Base-by-base conservation (phyloP, 2,888 invertebrate genomes). In the Xylocampa areola region DNA sequence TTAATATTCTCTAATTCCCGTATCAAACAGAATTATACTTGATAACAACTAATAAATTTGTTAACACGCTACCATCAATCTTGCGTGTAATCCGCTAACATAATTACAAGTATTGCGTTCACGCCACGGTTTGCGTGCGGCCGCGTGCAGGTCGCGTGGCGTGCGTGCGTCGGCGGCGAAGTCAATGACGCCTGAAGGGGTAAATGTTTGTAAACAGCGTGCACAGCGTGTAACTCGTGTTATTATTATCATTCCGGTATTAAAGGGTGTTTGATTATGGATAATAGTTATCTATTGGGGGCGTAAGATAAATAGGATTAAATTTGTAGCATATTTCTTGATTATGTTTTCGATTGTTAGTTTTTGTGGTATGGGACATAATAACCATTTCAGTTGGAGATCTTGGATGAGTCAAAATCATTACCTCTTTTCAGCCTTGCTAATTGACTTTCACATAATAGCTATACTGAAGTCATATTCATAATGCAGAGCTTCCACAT, bases 211-310 rank as follows among this genome's bases (percentile, higher is more conserved):
- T 49, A 52, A 54, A 66, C 58, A 69, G 30, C 43, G 50, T 66
- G 49, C 19, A 11, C 30, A 30, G 32, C 41, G 48, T 62, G 55
- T 30, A 21, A 37, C 29, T 29, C 36, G 47, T 27, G 36, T 44
- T 54, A 32, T 53, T 48, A 39, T 29, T 37, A 33, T 37, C 21
- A 45, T 41, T 30, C 21, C 61, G 67, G 71, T 48, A 65, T 73
- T 45, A 49, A 53, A 71, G 37, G 47, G 63, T 52, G 29, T 61
- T 61, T 70, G 71, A 70, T 73, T 70, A 73, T 10, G 71, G 74
- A 61, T 73, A 71, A 73, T 71, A 70, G 54, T 54, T 74, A 65
- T 73, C 70, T 70, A 55, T 65, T 64, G 65, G 43, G 29, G 65
- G 45, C 50, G 53, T 10, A 7, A 57, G 65, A 69, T 69, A 64